phyloP scores from a whole-genome alignment of 2,797 vertebrate genomes.

The Peromyscus aztecus region DNA sequence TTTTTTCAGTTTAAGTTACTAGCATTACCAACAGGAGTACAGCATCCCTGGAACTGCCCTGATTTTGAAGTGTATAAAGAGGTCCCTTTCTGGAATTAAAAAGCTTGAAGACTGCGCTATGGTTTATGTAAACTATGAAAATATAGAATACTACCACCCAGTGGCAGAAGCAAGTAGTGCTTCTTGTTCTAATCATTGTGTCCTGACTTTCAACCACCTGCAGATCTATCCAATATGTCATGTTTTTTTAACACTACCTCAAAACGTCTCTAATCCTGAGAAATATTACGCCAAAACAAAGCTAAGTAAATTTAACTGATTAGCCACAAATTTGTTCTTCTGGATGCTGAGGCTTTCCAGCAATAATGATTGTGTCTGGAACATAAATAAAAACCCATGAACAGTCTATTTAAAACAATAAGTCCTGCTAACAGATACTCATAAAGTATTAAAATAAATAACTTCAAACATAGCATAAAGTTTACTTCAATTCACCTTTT shows the following conservation, averaged over 20 bases:
- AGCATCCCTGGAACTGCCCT: conserved; percentile 8
- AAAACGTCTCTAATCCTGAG: conserved; percentile 41
- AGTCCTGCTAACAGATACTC: conserved; percentile 20
- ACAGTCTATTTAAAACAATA: conserved; percentile 35
- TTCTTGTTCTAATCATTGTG: not conserved
- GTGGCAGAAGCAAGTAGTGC: not conserved
- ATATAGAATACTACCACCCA: conserved; percentile 68
- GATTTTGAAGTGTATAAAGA: conserved; percentile 36
- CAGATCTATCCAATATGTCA: not conserved
- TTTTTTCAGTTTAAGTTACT: conserved; percentile 47
- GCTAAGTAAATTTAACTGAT: conserved; percentile 23
- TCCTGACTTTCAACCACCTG: conserved; percentile 30
- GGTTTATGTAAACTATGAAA: not conserved
- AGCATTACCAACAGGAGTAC: not conserved
- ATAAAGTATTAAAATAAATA: conserved; percentile 25
- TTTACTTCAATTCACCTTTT: conserved; percentile 41
- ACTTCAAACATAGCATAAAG: conserved; percentile 49
- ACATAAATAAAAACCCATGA: not conserved
- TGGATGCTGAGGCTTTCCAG: not conserved
- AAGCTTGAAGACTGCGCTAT: conserved; percentile 19
- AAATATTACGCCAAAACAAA: conserved; percentile 48
- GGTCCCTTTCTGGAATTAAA: not conserved
- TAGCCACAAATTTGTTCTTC: not conserved
- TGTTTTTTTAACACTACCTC: not conserved
- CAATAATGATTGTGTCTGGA: not conserved